Percentiles rank a stretch among this genome's conserved stretches.
These are phyloP conservation scores for Kryptolebias ocellatus DNA, from an alignment of 2,797 vertebrate species.

Conservation along the genomic window DNA sequence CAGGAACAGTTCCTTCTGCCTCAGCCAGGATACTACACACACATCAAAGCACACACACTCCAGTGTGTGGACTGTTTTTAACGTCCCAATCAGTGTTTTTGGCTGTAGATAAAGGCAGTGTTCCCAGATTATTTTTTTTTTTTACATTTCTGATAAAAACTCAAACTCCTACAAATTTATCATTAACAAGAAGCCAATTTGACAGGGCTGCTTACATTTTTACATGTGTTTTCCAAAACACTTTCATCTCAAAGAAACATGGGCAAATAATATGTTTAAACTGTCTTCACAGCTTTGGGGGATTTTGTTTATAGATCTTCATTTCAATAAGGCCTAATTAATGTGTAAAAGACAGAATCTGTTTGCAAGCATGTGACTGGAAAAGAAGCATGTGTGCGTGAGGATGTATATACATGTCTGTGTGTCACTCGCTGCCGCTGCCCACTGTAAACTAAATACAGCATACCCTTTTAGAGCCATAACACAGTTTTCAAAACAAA, in stretches of 20 bases:
- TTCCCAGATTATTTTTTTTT: neutral
- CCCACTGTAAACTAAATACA: slow-evolving; percentile 8
- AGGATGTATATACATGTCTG: slow-evolving; percentile 22
- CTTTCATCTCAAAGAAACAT: slow-evolving; percentile 13
- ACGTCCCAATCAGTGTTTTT: slow-evolving; percentile 44
- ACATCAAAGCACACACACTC: neutral
- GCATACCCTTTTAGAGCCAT: slow-evolving; percentile 11
- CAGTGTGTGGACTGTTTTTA: slow-evolving; percentile 11
- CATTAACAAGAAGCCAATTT: slow-evolving; percentile 26
- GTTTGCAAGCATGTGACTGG: neutral
- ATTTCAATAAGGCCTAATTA: slow-evolving; percentile 11
- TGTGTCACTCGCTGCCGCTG: slow-evolving; percentile 19
- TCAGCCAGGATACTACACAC: slow-evolving; percentile 20
- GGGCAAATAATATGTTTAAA: slow-evolving; percentile 27
- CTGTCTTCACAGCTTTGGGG: slow-evolving; percentile 15
- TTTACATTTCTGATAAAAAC: slow-evolving; percentile 27
- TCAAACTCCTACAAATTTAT: slow-evolving; percentile 25
- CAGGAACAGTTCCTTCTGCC: slow-evolving; percentile 21
- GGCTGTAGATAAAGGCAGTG: slow-evolving; percentile 33
- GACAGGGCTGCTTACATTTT: slow-evolving; percentile 10
- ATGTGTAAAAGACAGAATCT: slow-evolving; percentile 10
- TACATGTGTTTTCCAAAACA: slow-evolving; percentile 7
- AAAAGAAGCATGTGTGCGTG: neutral
- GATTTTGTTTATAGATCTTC: slow-evolving; percentile 14
- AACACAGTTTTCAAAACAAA: slow-evolving; percentile 46